A percentile compares a stretch with the other conserved stretches of the same genome.
phyloP scores from a whole-genome alignment of 2,888 invertebrate genomes.

The Apamea monoglypha region DNA sequence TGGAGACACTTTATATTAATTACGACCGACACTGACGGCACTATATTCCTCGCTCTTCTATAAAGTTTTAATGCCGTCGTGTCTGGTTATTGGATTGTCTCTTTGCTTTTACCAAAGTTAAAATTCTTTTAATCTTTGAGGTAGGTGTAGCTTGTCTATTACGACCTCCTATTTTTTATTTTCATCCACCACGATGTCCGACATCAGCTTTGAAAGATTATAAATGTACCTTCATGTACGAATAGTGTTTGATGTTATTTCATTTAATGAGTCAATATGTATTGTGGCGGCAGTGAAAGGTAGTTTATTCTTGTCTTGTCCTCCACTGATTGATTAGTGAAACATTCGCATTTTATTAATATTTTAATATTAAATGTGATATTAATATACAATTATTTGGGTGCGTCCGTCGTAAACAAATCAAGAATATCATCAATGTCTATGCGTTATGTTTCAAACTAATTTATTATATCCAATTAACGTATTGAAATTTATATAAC shows the following conservation, averaged over 20 bases:
- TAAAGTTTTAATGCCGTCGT: background rate
- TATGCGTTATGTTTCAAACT: constrained; percentile 41
- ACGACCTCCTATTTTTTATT: background rate
- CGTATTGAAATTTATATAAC: constrained; percentile 39
- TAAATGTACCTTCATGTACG: background rate
- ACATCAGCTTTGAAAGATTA: background rate
- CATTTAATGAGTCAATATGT: background rate
- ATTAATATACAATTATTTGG: constrained; percentile 52
- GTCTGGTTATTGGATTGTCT: background rate
- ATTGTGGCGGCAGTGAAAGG: constrained; percentile 19
- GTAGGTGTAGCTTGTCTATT: background rate
- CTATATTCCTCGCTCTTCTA: background rate
- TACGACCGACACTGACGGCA: background rate
- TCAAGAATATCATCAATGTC: constrained; percentile 38
- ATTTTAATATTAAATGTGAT: constrained; percentile 43
- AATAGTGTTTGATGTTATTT: background rate
- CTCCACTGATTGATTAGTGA: constrained; percentile 40
- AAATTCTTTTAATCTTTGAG: background rate
- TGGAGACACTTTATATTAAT: background rate
- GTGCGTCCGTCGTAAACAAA: constrained; percentile 46
- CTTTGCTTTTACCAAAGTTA: background rate
- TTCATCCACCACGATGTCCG: background rate
- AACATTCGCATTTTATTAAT: constrained; percentile 34
- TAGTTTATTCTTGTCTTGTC: constrained; percentile 13
- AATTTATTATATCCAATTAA: constrained; percentile 54